Conservation (phyloP, 2,797 vertebrate genomes). For the Pipistrellus kuhlii region DNA sequence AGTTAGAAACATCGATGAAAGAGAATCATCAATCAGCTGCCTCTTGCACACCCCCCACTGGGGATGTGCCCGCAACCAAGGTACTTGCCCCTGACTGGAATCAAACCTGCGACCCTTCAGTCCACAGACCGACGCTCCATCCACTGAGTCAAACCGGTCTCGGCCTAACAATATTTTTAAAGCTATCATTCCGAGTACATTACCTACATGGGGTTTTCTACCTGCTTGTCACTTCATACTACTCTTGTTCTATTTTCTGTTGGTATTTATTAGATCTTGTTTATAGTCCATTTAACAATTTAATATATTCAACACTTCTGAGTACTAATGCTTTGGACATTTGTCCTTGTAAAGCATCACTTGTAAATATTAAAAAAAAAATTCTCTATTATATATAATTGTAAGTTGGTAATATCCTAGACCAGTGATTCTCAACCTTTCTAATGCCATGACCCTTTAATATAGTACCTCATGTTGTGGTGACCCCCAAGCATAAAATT, state of each 20-base stretch:
- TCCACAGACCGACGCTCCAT: too few relatives aligned
- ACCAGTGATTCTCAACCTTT: too few relatives aligned
- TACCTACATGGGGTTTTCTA: not conserved
- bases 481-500: too few relatives aligned
- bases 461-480: too few relatives aligned
- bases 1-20: too few relatives aligned
- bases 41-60: too few relatives aligned
- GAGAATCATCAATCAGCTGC: too few relatives aligned
- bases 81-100: too few relatives aligned
- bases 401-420: not conserved
- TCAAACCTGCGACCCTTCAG: too few relatives aligned
- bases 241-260: not conserved
- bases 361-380: constrained; percentile 28
- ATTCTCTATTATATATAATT: not conserved
- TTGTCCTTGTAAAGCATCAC: constrained; percentile 5
- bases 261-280: constrained; percentile 15
- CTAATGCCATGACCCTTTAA: too few relatives aligned
- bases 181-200: not conserved
- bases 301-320: not conserved
- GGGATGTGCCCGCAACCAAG: too few relatives aligned
- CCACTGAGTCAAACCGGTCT: too few relatives aligned
- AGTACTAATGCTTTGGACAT: not conserved
- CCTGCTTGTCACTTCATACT: not conserved
- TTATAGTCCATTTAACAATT: not conserved
- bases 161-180: not conserved